phyloP scores from a whole-genome alignment of 2,113 vertebrate species.

The Theristicus caerulescens region DNA sequence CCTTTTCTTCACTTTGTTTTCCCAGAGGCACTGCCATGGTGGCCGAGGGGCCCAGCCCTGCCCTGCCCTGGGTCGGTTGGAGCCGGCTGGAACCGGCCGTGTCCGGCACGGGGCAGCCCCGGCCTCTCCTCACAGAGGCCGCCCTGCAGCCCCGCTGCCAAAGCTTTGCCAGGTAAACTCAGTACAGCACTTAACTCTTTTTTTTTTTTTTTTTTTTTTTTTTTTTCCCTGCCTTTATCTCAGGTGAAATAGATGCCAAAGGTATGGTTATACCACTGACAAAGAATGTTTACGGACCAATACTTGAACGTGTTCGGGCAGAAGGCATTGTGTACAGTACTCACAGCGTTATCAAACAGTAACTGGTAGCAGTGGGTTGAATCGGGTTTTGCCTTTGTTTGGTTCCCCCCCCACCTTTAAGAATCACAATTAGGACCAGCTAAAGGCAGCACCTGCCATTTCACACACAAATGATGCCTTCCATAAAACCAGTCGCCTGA shows the following conservation, averaged over 20 bases:
- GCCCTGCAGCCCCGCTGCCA: not conserved
- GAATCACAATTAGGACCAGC: not conserved
- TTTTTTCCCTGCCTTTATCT: not conserved
- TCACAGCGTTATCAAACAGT: conserved; percentile 76
- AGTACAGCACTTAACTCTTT: not conserved
- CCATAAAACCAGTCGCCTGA: not conserved
- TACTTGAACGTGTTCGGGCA: conserved; percentile 81
- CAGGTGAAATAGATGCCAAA: conserved; percentile 89
- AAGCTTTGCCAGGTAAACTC: not conserved
- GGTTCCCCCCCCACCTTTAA: not conserved
- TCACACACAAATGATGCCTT: not conserved
- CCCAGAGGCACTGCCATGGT: rapidly evolving
- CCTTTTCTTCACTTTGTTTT: not conserved
- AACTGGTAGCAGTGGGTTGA: not conserved
- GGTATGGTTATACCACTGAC: conserved; percentile 88
- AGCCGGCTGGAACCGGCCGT: not conserved
- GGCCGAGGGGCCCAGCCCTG: not conserved
- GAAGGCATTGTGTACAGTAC: conserved; percentile 86
- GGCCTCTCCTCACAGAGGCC: not conserved
- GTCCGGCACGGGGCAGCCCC: not conserved
- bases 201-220: not conserved
- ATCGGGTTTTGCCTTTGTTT: not conserved
- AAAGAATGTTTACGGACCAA: conserved; percentile 87
- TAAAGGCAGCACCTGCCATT: not conserved
- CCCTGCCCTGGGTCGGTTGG: not conserved